Conservation (phyloP, 2,797 vertebrate species). For the Triplophysa bombifrons region DNA sequence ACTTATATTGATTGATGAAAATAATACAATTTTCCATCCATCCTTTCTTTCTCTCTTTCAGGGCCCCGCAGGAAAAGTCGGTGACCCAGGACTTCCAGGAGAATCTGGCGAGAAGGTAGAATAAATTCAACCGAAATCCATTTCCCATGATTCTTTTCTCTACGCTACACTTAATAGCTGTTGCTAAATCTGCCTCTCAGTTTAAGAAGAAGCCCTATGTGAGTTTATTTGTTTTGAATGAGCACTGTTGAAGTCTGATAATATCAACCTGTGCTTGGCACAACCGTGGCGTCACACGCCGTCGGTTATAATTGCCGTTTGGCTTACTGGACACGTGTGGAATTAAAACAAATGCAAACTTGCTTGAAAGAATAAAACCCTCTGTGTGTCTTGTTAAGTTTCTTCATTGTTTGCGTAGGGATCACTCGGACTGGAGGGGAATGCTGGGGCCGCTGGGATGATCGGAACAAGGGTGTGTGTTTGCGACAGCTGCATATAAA, state of each 20-base stretch:
- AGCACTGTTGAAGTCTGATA: constrained; percentile 27
- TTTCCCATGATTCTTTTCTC: not conserved
- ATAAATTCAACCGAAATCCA: constrained; percentile 8
- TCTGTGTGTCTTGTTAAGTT: constrained; percentile 47
- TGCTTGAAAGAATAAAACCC: constrained; percentile 15
- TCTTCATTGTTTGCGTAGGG: constrained; percentile 76
- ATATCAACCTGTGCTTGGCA: constrained; percentile 9
- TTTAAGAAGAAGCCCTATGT: constrained; percentile 5
- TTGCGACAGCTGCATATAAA: constrained; percentile 50
- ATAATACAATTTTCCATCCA: not conserved
- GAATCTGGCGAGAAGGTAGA: constrained; percentile 90
- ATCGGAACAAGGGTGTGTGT: constrained; percentile 90
- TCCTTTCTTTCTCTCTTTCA: constrained; percentile 57
- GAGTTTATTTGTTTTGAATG: constrained; percentile 35
- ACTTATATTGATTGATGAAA: constrained; percentile 16
- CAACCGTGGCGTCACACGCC: constrained; percentile 12
- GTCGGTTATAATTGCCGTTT: constrained; percentile 1
- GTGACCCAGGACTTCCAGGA: constrained; percentile 75
- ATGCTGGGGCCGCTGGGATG: constrained; percentile 89
- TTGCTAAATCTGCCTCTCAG: constrained; percentile 33
- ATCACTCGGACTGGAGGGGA: constrained; percentile 83
- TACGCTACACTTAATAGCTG: not conserved
- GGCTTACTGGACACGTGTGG: not conserved
- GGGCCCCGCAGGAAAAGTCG: constrained; percentile 77
- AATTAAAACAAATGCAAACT: not conserved